Conservation (phyloP, 2,888 invertebrate species). For the Beris chalybata region DNA sequence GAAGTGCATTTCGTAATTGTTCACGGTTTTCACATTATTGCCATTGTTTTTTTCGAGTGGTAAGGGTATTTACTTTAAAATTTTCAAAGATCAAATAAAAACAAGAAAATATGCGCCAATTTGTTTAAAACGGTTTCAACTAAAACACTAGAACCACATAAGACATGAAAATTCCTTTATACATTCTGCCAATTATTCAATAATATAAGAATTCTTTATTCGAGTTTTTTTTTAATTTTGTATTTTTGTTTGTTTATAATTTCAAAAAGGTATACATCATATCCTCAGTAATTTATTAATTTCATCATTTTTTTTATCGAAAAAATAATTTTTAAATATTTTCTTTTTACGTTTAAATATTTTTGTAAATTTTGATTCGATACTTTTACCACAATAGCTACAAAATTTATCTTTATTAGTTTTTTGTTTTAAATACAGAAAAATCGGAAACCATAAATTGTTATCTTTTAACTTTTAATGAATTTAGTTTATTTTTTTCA, state of each 20-base stretch:
- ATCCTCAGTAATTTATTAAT: constrained; percentile 32
- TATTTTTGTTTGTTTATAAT: constrained; percentile 10
- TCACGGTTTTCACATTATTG: too few species aligned
- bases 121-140: not conserved
- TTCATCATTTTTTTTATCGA: constrained; percentile 12
- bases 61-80: too few species aligned
- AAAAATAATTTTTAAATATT: not conserved
- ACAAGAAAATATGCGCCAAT: not conserved
- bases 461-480: constrained; percentile 22
- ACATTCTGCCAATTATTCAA: constrained; percentile 24
- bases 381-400: not conserved
- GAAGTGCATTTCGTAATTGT: too few species aligned
- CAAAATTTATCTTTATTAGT: not conserved
- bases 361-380: not conserved
- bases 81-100: too few species aligned
- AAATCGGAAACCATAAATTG: constrained; percentile 8
- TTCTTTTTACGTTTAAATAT: not conserved
- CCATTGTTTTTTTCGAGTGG: too few species aligned
- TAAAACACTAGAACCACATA: too few species aligned
- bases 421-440: not conserved
- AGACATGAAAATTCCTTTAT: not conserved
- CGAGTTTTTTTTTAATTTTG: constrained; percentile 26
- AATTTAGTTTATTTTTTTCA: constrained; percentile 27
- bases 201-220: constrained; percentile 19
- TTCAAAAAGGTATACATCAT: constrained; percentile 37